Base-by-base conservation (phyloP, 2,113 vertebrate genomes). In the Ranitomeya variabilis region DNA sequence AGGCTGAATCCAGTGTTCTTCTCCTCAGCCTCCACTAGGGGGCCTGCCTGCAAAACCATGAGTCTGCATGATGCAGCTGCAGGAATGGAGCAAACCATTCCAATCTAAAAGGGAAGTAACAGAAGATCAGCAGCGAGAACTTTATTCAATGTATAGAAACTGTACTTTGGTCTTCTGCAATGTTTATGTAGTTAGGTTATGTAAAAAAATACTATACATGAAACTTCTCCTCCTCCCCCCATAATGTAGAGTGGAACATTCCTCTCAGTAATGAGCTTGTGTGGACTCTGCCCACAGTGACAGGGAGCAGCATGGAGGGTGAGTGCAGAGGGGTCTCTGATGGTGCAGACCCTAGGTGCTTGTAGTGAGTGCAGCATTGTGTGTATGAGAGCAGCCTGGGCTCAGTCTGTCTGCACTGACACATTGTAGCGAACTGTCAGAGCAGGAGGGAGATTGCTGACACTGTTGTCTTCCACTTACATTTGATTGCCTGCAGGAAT, bases 231-330 rank as follows among this genome's bases (percentile, higher is more conserved):
- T 60, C 19, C 59, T 18, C 31, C 16, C 23, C 51, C 23, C 14
- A 10, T 26, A 54, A 26, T 23, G 10, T 71, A 59, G 52, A 80
- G 16, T 87, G 37, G 86, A 21, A 67, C 10, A 54, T 21, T 80
- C 86, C 59, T 10, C 8, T 26, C 13, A 16, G 66, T 31, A 57
- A 7, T 80, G 45, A 26, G 52, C 26, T 31, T 21, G n/a, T 14
- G 0, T 19, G 52, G 51, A 60, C 9, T 37, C 78, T 15, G 18
- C 31, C 12, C 57, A 74, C 62, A 80, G 62, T 71, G 57, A 59
- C 66, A 82, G 66, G n/a, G 51, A 55, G 66, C 67, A 74, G 26
- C 31, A 87, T 87, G 86, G 78, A 73, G 66, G 86, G 86, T 87
- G n/a, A 87, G 86, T 81, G 66, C 12, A 86, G 37, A 21, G 19